phyloP scores from a whole-genome alignment of 2,888 invertebrate genomes.

The Nysson spinosus region DNA sequence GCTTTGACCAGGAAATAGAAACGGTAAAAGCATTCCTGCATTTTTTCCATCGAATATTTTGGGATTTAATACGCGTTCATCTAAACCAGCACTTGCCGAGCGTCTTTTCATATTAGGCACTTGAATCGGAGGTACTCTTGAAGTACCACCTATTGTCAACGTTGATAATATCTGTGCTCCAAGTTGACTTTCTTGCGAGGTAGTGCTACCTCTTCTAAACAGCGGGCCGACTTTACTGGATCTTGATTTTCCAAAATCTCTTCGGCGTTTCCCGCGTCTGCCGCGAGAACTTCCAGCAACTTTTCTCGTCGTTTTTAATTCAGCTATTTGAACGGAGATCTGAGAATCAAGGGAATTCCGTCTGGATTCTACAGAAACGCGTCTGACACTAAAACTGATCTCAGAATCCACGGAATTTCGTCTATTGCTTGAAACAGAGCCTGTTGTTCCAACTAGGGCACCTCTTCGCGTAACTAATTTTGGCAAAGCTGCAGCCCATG shows the following conservation, averaged over 20 bases:
- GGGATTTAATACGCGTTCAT: slow-evolving; percentile 72
- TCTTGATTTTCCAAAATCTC: slow-evolving; percentile 75
- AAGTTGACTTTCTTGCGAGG: slow-evolving; percentile 90
- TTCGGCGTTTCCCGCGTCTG: slow-evolving; percentile 77
- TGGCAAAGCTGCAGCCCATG: slow-evolving; percentile 94
- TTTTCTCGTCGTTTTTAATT: slow-evolving; percentile 80
- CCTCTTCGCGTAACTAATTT: slow-evolving; percentile 90
- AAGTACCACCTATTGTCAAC: slow-evolving; percentile 78
- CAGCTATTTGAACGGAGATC: slow-evolving; percentile 89
- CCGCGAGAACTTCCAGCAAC: slow-evolving; percentile 77
- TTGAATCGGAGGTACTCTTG: slow-evolving; percentile 79
- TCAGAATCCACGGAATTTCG: slow-evolving; percentile 81
- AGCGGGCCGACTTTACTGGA: slow-evolving; percentile 68
- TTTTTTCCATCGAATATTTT: slow-evolving; percentile 66
- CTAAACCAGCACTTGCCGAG: slow-evolving; percentile 78
- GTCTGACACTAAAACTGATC: slow-evolving; percentile 87
- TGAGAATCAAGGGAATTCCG: slow-evolving; percentile 94
- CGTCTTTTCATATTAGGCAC: slow-evolving; percentile 80
- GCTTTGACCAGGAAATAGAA: slow-evolving; percentile 79
- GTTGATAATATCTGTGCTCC: slow-evolving; percentile 84
- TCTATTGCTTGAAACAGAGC: slow-evolving; percentile 79
- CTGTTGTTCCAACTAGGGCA: slow-evolving; percentile 85
- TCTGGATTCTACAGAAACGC: slow-evolving; percentile 91
- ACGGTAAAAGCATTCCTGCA: slow-evolving; percentile 67
- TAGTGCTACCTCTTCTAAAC: slow-evolving; percentile 82